These are phyloP conservation scores for Mesitornis unicolor DNA, from an alignment of 2,113 vertebrate genomes.

Conservation along the genomic window DNA sequence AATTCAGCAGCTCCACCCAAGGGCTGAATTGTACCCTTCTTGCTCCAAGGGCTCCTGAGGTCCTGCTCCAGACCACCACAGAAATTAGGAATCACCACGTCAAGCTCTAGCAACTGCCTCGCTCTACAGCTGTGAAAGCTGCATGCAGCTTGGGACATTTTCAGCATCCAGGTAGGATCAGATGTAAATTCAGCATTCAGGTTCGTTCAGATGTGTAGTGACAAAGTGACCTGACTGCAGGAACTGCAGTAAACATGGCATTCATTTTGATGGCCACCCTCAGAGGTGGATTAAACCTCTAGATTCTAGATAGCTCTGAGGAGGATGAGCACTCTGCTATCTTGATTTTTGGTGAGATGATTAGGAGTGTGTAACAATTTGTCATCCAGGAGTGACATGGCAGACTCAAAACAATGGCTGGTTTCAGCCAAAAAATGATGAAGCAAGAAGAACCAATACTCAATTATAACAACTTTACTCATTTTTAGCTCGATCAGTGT, in stretches of 20 bases:
- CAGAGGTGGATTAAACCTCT: background rate
- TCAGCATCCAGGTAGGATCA: background rate
- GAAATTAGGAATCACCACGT: background rate
- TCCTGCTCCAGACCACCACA: background rate
- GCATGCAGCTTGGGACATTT: background rate
- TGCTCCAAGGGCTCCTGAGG: background rate
- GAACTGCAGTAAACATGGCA: background rate
- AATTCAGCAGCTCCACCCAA: background rate
- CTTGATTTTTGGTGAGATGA: background rate
- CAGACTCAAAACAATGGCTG: background rate
- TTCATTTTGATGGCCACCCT: background rate
- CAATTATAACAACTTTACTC: background rate
- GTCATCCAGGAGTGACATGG: background rate
- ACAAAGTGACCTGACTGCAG: background rate
- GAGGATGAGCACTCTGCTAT: background rate
- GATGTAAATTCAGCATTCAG: background rate
- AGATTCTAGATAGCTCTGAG: background rate
- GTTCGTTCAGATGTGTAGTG: background rate
- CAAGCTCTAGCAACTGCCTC: background rate
- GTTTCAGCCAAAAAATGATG: background rate
- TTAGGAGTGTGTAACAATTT: background rate
- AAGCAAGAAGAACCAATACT: background rate
- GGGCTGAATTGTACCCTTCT: background rate
- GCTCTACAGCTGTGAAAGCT: background rate
- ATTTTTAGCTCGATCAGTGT: background rate